Percentiles rank a stretch among this genome's conserved stretches.
Evolutionary conservation across 2,888 invertebrate genomes (phyloP).

Genomic region (Drosophila sordidapex): DNA sequence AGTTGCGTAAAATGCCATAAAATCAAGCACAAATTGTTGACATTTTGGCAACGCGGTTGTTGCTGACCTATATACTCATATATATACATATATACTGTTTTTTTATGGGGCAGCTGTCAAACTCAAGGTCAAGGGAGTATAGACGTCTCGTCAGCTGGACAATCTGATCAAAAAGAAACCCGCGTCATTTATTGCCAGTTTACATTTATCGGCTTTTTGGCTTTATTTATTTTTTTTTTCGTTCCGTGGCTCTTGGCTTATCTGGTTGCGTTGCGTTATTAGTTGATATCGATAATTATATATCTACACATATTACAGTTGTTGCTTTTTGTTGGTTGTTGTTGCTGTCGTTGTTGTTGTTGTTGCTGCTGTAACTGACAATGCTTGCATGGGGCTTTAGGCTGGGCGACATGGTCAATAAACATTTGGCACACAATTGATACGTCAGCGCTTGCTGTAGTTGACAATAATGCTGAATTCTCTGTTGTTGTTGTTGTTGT

Average conservation of each 20-base stretch:
- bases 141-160: slow-evolving; percentile 32
- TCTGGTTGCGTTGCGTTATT: slow-evolving; percentile 48
- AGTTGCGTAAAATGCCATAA: slow-evolving; percentile 75
- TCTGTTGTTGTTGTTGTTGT: slow-evolving; percentile 27
- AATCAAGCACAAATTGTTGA: slow-evolving; percentile 59
- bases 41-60: slow-evolving; percentile 37
- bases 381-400: slow-evolving; percentile 39
- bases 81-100: background rate
- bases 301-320: slow-evolving; percentile 19
- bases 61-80: slow-evolving; percentile 11
- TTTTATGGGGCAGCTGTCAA: slow-evolving; percentile 57
- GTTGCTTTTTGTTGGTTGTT: background rate
- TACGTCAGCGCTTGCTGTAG: slow-evolving; percentile 67
- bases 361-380: slow-evolving; percentile 36
- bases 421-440: slow-evolving; percentile 82
- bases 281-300: slow-evolving; percentile 52
- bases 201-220: slow-evolving; percentile 37
- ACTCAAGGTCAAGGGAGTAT: slow-evolving; percentile 72
- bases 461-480: slow-evolving; percentile 74
- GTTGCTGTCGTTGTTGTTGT: slow-evolving; percentile 3
- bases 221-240: background rate
- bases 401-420: slow-evolving; percentile 75
- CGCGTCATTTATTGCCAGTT: slow-evolving; percentile 42
- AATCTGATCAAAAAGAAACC: slow-evolving; percentile 46
- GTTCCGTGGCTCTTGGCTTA: slow-evolving; percentile 15